These are phyloP conservation scores for Paramormyrops hopkinsi DNA, from an alignment of 2,797 vertebrate species.

Conservation along the genomic window DNA sequence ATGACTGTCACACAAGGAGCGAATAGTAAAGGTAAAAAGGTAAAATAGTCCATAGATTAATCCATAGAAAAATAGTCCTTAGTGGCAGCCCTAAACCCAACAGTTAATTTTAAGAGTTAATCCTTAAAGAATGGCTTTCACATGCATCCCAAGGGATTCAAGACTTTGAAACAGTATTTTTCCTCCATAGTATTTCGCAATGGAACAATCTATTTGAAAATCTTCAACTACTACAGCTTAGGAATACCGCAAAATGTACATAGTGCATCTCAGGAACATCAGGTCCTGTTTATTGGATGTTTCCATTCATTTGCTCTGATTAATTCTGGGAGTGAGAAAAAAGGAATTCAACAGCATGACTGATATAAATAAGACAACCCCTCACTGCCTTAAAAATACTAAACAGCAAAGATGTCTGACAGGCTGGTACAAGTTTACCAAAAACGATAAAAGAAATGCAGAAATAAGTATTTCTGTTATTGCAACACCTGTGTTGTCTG, in stretches of 20 bases:
- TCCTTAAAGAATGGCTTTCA: neutral
- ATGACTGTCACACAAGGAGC: too few relatives aligned
- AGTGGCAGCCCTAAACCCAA: neutral
- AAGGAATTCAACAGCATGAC: neutral
- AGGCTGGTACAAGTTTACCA: neutral
- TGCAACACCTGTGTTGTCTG: neutral
- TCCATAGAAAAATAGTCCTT: neutral
- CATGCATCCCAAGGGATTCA: neutral
- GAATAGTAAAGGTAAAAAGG: too few relatives aligned
- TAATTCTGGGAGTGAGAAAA: too few relatives aligned
- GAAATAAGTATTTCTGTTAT: neutral
- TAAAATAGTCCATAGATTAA: neutral
- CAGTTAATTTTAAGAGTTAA: neutral
- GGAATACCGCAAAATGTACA: neutral
- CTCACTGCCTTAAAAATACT: neutral
- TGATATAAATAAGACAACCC: neutral
- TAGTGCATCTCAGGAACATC: neutral
- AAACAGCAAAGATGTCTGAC: neutral
- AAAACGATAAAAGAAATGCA: neutral
- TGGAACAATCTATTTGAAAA: neutral
- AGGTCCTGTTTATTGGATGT: neutral
- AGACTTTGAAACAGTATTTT: neutral
- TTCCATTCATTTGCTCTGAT: neutral
- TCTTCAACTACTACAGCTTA: too few relatives aligned
- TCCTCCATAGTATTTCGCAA: neutral